Evolutionary conservation across 2,888 invertebrate genomes (phyloP).

Genomic region (Neocrepidodera transversa): DNA sequence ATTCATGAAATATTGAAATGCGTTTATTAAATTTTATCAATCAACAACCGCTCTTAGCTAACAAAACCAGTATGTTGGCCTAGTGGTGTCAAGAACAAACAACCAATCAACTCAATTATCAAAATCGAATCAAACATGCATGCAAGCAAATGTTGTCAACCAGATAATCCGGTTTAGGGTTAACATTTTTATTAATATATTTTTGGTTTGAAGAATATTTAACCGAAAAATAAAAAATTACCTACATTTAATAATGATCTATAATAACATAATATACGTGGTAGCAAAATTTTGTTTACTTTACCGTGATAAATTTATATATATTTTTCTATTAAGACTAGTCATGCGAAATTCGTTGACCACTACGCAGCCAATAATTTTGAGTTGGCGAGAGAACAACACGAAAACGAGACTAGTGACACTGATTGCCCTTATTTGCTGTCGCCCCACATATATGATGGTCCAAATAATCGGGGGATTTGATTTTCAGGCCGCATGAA

Average conservation of each 20-base stretch:
- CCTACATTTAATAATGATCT: no score
- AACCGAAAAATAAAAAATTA: no score
- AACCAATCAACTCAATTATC: not conserved
- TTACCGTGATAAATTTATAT: no score
- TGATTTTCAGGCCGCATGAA: slow-evolving; percentile 11
- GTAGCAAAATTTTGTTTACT: no score
- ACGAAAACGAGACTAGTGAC: slow-evolving; percentile 13
- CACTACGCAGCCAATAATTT: slow-evolving; percentile 7
- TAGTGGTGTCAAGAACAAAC: not conserved
- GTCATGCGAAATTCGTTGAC: not conserved
- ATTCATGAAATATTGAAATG: no score
- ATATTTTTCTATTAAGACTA: no score
- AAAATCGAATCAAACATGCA: not conserved
- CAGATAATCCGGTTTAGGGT: not conserved
- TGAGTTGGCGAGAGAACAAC: not conserved
- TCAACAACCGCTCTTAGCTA: no score
- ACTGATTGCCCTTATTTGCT: slow-evolving; percentile 31
- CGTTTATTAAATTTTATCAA: no score
- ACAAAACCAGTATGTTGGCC: no score
- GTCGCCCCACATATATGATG: slow-evolving; percentile 18
- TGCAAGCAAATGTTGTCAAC: not conserved
- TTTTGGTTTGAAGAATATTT: no score
- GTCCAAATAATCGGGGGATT: slow-evolving; percentile 16
- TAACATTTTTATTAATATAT: not conserved
- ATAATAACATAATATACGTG: no score